Percentiles rank a stretch among this genome's conserved stretches.
phyloP scores from a whole-genome alignment of 2,888 invertebrate genomes.

The Xestobium rufovillosum region DNA sequence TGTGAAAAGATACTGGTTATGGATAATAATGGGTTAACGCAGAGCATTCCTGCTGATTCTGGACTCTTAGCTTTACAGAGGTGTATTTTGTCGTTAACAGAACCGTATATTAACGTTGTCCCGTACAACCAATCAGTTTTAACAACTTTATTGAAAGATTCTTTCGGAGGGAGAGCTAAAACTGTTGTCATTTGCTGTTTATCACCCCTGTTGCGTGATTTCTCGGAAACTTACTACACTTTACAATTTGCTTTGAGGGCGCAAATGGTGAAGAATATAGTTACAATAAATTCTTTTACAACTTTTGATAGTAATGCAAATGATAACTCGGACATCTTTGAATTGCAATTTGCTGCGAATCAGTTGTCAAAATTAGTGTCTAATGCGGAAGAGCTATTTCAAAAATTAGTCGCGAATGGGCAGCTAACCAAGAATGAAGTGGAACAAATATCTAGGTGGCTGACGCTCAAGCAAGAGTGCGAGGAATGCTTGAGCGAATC shows the following conservation, averaged over 20 bases:
- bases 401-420: constrained; percentile 63
- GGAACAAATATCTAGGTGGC: constrained; percentile 74
- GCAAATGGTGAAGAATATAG: constrained; percentile 61
- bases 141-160: constrained; percentile 63
- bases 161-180: constrained; percentile 68
- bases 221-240: constrained; percentile 61
- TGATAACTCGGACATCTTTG: constrained; percentile 50
- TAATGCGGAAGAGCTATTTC: constrained; percentile 78
- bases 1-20: constrained; percentile 46
- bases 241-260: constrained; percentile 60
- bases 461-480: constrained; percentile 79
- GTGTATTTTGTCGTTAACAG: constrained; percentile 53
- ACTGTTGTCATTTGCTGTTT: constrained; percentile 65
- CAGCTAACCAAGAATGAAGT: constrained; percentile 63
- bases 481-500: constrained; percentile 66
- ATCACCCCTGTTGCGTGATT: constrained; percentile 61
- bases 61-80: constrained; percentile 60
- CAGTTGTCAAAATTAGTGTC: constrained; percentile 77
- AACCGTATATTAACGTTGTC: constrained; percentile 36
- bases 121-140: constrained; percentile 59
- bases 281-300: constrained; percentile 59
- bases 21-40: constrained; percentile 43
- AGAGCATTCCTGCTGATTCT: constrained; percentile 50
- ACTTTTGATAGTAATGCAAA: constrained; percentile 32
- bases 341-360: constrained; percentile 73